Percentiles rank a stretch among this genome's conserved stretches.
Evolutionary conservation across 2,888 invertebrate genomes (phyloP).

Genomic region (Dasysyrphus albostriatus): DNA sequence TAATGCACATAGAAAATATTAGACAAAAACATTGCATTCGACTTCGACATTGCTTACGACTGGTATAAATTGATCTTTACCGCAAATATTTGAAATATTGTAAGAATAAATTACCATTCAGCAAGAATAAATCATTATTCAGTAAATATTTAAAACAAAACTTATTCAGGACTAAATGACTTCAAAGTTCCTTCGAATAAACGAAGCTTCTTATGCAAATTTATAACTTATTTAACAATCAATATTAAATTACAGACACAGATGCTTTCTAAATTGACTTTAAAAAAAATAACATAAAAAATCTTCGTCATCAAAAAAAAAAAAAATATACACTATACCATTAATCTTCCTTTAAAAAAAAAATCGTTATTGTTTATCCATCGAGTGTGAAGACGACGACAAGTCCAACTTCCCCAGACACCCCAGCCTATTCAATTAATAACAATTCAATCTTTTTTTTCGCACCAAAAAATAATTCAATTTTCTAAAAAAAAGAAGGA

Average conservation of each 20-base stretch:
- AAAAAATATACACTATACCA: neutral
- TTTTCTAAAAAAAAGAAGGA: constrained; percentile 18
- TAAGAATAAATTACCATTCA: too few species aligned
- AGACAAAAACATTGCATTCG: too few species aligned
- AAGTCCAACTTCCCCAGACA: neutral
- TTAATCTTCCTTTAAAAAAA: constrained; percentile 4
- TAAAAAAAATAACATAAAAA: neutral
- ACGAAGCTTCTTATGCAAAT: neutral
- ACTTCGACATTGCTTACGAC: too few species aligned
- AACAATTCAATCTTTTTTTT: constrained; percentile 44
- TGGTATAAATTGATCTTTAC: too few species aligned
- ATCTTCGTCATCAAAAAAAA: neutral
- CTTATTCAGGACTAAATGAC: neutral
- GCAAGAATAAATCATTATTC: too few species aligned
- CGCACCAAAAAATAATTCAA: constrained; percentile 26
- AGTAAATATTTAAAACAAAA: too few species aligned
- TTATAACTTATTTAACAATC: neutral
- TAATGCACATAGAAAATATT: too few species aligned
- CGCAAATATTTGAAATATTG: too few species aligned
- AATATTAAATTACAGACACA: neutral
- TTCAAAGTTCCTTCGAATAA: neutral
- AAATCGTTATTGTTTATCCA: constrained; percentile 17
- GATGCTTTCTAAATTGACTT: neutral
- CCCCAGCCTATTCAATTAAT: constrained; percentile 54
- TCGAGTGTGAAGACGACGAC: constrained; percentile 36